Percentiles rank a stretch among this genome's conserved stretches.
phyloP scores from a whole-genome alignment of 2,797 vertebrate species.

The Tympanoctomys barrerae region DNA sequence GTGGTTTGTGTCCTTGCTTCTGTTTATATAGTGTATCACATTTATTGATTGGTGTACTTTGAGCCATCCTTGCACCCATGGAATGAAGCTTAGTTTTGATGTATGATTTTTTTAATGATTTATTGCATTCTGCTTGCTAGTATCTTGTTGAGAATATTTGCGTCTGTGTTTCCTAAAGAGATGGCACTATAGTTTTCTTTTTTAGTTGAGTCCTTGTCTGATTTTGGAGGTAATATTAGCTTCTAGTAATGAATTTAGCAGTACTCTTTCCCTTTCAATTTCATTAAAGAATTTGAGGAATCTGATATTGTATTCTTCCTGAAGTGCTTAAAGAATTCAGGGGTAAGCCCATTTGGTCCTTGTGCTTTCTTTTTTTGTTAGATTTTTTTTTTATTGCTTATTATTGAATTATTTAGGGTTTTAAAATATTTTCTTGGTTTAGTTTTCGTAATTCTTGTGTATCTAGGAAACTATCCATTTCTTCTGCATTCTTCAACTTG shows the following conservation, averaged over 20 bases:
- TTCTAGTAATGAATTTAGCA: neutral
- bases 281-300: neutral
- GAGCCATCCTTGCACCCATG: neutral
- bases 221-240: neutral
- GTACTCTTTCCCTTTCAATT: neutral
- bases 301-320: neutral
- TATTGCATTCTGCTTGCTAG: neutral
- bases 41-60: neutral
- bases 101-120: neutral
- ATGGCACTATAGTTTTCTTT: neutral
- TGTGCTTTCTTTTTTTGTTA: neutral
- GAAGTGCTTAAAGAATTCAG: neutral
- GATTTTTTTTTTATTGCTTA: neutral
- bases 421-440: neutral
- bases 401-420: neutral
- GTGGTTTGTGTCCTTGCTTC: neutral
- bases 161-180: neutral
- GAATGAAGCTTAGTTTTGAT: neutral
- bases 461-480: neutral
- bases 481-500: neutral
- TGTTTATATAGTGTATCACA: neutral
- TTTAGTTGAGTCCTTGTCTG: neutral
- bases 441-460: neutral
- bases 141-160: neutral
- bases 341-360: neutral